A percentile compares a stretch with the other conserved stretches of the same genome.
phyloP scores from a whole-genome alignment of 2,113 vertebrate genomes.

The Ahaetulla prasina region DNA sequence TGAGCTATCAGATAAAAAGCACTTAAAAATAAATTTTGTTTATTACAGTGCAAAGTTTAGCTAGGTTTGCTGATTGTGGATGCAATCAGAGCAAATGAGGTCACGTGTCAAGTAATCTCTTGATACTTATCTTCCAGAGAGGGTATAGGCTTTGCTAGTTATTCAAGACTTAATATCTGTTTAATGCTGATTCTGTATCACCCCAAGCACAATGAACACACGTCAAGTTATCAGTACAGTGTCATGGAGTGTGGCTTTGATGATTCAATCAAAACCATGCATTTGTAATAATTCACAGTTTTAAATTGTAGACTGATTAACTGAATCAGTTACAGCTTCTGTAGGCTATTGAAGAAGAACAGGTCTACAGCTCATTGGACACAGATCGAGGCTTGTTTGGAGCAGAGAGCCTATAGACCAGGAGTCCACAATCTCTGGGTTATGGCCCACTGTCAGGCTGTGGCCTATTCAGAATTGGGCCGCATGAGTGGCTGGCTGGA shows the following conservation, averaged over 20 bases:
- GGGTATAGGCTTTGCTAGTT: neutral
- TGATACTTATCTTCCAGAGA: neutral
- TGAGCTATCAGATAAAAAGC: neutral
- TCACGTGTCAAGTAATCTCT: neutral
- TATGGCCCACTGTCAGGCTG: too few relatives aligned
- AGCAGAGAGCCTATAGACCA: neutral
- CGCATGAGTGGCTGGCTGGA: too few relatives aligned
- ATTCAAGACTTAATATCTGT: neutral
- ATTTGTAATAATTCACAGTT: neutral
- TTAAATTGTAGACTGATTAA: neutral
- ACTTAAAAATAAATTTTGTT: neutral
- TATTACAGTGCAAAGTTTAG: neutral
- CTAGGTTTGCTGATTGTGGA: neutral
- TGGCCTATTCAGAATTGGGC: too few relatives aligned
- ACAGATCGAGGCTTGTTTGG: too few relatives aligned
- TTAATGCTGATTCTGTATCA: neutral
- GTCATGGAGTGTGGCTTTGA: neutral
- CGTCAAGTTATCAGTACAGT: neutral
- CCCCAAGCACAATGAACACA: neutral
- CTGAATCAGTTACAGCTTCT: neutral
- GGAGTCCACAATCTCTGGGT: too few relatives aligned
- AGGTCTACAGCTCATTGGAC: neutral
- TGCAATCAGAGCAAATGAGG: neutral
- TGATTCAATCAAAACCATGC: neutral
- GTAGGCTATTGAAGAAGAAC: neutral